Percentiles rank a stretch among this genome's conserved stretches.
These are phyloP conservation scores for Sinocyclocheilus rhinocerous DNA, from an alignment of 2,113 vertebrate genomes.

Conservation along the genomic window DNA sequence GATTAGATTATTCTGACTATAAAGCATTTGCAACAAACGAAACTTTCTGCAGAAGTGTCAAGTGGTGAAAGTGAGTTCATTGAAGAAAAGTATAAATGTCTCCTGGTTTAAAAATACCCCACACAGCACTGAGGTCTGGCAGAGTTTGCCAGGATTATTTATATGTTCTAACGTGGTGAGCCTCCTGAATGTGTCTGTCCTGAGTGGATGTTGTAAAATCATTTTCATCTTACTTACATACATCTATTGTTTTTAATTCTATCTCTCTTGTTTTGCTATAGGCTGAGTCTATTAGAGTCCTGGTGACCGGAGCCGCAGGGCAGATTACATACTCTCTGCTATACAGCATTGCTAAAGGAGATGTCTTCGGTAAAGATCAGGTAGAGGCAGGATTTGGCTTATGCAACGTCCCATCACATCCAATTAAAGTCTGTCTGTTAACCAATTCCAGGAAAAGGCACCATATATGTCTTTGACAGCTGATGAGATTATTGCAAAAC, in stretches of 20 bases:
- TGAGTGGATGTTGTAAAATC: constrained; percentile 33
- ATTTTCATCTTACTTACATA: not conserved
- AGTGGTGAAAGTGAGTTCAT: not conserved
- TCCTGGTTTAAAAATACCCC: constrained; percentile 47
- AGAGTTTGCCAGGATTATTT: constrained; percentile 62
- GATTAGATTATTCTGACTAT: not conserved
- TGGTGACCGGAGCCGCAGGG: constrained; percentile 95
- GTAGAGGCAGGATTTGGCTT: constrained; percentile 69
- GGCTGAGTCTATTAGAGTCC: constrained; percentile 87
- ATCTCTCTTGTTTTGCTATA: constrained; percentile 65
- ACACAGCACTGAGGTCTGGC: constrained; percentile 48
- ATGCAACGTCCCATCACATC: constrained; percentile 21
- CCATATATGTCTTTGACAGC: not conserved
- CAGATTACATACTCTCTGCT: constrained; percentile 96
- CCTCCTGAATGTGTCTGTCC: constrained; percentile 47
- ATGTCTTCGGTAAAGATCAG: constrained; percentile 97
- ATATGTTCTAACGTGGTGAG: constrained; percentile 42
- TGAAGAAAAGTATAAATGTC: not conserved
- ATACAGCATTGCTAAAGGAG: constrained; percentile 93
- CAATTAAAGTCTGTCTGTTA: constrained; percentile 31
- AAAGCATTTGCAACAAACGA: not conserved
- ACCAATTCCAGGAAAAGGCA: not conserved
- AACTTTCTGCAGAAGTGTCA: not conserved
- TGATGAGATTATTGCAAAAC: not conserved
- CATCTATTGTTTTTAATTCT: constrained; percentile 11